Percentiles rank a stretch among this genome's conserved stretches.
phyloP scores from a whole-genome alignment of 2,113 vertebrate species.

The Collichthys lucidus region DNA sequence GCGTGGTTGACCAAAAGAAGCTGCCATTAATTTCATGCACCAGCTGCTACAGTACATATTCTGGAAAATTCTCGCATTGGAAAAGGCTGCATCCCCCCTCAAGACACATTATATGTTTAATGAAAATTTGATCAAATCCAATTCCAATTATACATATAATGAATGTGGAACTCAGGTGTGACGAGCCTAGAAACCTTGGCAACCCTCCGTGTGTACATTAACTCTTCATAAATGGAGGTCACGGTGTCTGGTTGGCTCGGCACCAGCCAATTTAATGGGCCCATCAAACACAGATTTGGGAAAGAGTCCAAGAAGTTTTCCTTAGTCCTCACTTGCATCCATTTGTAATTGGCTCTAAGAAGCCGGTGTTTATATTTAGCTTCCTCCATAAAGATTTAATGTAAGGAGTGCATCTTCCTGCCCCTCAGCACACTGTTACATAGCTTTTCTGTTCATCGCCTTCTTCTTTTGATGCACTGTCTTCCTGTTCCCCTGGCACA shows the following conservation, averaged over 20 bases:
- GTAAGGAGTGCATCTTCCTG: constrained; percentile 39
- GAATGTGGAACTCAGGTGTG: constrained; percentile 74
- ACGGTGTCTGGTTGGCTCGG: constrained; percentile 47
- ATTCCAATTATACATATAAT: constrained; percentile 78
- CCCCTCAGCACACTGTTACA: constrained; percentile 2
- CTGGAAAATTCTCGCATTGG: constrained; percentile 30
- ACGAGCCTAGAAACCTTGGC: constrained; percentile 60
- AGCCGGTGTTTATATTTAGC: constrained; percentile 69
- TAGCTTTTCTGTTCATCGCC: too few species aligned
- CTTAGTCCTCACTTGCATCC: constrained; percentile 48
- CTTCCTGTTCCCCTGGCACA: constrained; percentile 9
- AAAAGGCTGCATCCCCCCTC: constrained; percentile 23
- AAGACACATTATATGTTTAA: constrained; percentile 69
- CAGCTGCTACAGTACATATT: constrained; percentile 52
- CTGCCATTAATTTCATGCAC: constrained; percentile 69
- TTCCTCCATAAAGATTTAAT: constrained; percentile 55
- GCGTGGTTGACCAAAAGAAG: constrained; percentile 34
- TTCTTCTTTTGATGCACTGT: constrained; percentile 26
- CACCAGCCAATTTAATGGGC: constrained; percentile 56
- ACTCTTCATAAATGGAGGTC: constrained; percentile 70
- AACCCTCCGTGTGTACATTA: constrained; percentile 68
- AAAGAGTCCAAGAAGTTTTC: constrained; percentile 45
- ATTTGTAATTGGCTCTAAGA: constrained; percentile 62
- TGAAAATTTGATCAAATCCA: constrained; percentile 77
- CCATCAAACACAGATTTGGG: constrained; percentile 59